Base-by-base conservation (phyloP, 2,888 invertebrate genomes). In the Tricholauxania praeusta region DNA sequence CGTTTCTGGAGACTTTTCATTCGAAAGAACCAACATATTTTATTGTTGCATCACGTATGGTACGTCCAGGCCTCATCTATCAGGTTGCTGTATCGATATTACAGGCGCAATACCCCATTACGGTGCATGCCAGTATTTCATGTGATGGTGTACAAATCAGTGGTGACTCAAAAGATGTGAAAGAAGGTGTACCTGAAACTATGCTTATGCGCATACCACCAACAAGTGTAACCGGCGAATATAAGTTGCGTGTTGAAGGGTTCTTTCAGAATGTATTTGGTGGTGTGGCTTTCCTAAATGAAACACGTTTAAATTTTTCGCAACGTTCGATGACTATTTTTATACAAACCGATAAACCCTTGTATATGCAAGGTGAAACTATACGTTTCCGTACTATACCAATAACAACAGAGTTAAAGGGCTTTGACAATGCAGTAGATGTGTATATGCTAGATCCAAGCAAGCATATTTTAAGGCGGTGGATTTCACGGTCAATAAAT, bases 241-340 rank as follows among this genome's bases (percentile, higher is more conserved):
- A 97, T 86, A 93, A 93, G 81, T 89, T 98, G 47, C 90, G 94
- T 0, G 91, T 96, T 0, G 96, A 96, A 85, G 96, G 96, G 0
- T 88, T 92, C 52, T 93, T 92, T 85, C 83, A 86, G 75, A 89
- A 90, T 72, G 84, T 90, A 7, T 90, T 94, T 78, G 96, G 96
- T 10, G 97, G 97, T 0, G 92, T 94, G 70, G 95, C 96, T 0
- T 98, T 98, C 87, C 88, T 92, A 60, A 98, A 98, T 83, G 96
- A 97, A 85, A 96, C 96, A 0, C 89, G 91, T 73, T 89, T 98
- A 15, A 89, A 90, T 1, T 98, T 97, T 88, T 96, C 95, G 0
- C 93, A 93, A 80, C 90, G 97, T 53, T 96, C 97, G 65, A 95
- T 97, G 93, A 97, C 98, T 0, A 95, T 98, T 76, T 97, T 98